Evolutionary conservation across 2,113 vertebrate genomes (phyloP).

Genomic region (Pelodiscus sinensis): DNA sequence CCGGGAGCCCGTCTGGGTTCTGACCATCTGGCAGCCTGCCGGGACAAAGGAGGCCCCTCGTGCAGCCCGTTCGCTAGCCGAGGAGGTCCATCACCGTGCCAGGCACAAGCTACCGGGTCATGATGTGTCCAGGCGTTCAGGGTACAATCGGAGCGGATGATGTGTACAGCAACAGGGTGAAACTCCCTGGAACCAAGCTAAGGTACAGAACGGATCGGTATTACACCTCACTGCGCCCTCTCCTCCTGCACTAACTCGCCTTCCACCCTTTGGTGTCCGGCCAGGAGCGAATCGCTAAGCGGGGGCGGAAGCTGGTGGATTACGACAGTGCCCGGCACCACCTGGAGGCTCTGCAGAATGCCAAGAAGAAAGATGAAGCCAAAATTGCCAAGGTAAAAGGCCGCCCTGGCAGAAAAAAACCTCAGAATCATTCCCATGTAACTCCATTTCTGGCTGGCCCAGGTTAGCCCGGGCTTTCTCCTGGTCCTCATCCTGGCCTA

Average conservation of each 20-base stretch:
- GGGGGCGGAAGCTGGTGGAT: conserved; percentile 92
- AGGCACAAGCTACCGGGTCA: neutral
- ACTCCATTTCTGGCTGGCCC: neutral
- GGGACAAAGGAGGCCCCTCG: no score
- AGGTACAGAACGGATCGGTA: neutral
- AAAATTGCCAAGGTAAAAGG: conserved; percentile 88
- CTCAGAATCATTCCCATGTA: neutral
- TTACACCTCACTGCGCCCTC: neutral
- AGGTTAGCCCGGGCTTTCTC: neutral
- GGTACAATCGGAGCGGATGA: neutral
- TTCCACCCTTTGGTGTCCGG: neutral
- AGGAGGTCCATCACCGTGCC: no score
- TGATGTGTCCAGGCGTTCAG: neutral
- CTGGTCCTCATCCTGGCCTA: neutral
- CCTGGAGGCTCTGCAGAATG: conserved; percentile 86
- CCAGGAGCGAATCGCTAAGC: conserved; percentile 91
- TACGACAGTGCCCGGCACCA: conserved; percentile 92
- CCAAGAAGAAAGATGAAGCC: conserved; percentile 93
- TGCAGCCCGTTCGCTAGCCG: no score
- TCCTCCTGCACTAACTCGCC: neutral
- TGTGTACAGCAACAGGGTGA: neutral
- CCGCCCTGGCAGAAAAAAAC: neutral
- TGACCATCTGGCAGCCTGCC: no score
- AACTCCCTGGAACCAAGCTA: neutral
- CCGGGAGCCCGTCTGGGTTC: no score